phyloP scores from a whole-genome alignment of 2,113 vertebrate species.

The Hyla sarda region DNA sequence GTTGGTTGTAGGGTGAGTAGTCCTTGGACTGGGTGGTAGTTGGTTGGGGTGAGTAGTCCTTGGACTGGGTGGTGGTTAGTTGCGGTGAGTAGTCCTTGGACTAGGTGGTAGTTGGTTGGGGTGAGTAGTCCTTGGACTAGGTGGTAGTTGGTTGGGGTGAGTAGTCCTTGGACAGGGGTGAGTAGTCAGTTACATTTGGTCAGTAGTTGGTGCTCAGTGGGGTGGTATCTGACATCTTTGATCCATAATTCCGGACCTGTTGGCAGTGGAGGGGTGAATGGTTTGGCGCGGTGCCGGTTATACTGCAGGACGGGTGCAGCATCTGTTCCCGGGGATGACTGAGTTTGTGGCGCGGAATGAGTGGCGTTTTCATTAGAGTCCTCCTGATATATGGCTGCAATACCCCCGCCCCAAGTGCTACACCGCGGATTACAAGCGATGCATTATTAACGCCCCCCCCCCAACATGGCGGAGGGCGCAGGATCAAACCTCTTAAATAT shows the following conservation, averaged over 20 bases:
- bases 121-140: not conserved
- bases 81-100: not conserved
- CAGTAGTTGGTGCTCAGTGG: too few species aligned
- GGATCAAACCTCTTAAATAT: slow-evolving; percentile 64
- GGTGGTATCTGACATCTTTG: too few species aligned
- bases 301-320: not conserved
- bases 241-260: too few species aligned
- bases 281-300: too few species aligned
- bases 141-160: too few species aligned
- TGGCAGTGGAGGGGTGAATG: too few species aligned
- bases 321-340: fast-evolving
- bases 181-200: not conserved
- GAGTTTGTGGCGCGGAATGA: not conserved
- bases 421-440: not conserved
- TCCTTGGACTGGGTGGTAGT: too few species aligned
- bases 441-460: slow-evolving; percentile 60
- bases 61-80: not conserved
- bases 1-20: not conserved
- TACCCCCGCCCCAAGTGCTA: not conserved
- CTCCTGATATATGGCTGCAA: not conserved
- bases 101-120: too few species aligned
- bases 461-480: slow-evolving; percentile 33
- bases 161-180: not conserved
- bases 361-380: not conserved
- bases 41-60: not conserved